phyloP scores from a whole-genome alignment of 2,797 vertebrate species.

The Limosa lapponica region DNA sequence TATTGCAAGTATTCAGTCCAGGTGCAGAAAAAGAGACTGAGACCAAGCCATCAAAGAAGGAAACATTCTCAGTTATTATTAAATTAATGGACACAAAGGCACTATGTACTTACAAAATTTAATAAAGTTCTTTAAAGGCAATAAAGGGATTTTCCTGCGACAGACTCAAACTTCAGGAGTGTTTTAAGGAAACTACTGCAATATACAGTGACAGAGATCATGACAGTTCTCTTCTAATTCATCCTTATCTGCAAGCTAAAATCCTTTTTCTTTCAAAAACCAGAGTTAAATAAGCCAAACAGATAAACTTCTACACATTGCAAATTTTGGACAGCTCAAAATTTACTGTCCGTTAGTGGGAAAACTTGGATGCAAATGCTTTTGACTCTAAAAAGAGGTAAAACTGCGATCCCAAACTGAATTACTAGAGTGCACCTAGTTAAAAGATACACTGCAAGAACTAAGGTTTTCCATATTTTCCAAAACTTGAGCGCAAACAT shows the following conservation, averaged over 20 bases:
- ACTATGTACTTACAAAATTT: not conserved
- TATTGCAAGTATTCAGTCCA: rapidly evolving
- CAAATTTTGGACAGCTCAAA: not conserved
- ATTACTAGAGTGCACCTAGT: not conserved
- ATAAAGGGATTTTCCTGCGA: not conserved
- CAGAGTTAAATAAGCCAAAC: not conserved
- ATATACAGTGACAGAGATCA: not conserved
- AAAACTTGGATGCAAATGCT: not conserved
- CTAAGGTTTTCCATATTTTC: not conserved
- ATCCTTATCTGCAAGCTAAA: not conserved
- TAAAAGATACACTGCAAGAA: not conserved
- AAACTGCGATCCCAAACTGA: not conserved
- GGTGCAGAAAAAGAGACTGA: not conserved
- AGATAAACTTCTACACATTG: not conserved
- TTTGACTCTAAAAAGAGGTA: not conserved
- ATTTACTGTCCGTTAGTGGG: not conserved
- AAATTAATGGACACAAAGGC: not conserved
- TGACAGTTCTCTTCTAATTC: not conserved
- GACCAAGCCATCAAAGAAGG: not conserved
- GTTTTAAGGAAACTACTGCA: not conserved
- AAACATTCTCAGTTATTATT: not conserved
- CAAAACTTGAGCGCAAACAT: not conserved
- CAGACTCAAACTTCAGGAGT: not conserved
- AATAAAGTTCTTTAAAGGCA: not conserved
- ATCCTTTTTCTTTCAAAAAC: not conserved